A percentile compares a stretch with the other conserved stretches of the same genome.
Conservation (phyloP, 2,888 invertebrate species). For the Meteorus colon region DNA sequence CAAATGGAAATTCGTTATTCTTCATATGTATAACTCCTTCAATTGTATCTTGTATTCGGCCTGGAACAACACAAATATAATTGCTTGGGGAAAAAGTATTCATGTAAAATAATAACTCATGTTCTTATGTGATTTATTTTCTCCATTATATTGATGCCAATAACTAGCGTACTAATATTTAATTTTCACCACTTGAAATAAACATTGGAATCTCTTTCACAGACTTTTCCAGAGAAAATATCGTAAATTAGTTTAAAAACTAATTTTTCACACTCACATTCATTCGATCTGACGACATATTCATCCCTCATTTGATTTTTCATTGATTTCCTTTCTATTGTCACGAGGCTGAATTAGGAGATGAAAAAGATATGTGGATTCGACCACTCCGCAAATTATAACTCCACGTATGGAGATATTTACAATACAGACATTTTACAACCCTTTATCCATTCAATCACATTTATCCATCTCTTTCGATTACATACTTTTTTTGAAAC, state of each 20-base stretch:
- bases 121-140: conserved; percentile 60
- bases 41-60: not conserved
- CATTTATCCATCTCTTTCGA: conserved; percentile 21
- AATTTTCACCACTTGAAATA: conserved; percentile 47
- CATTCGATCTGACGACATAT: conserved; percentile 40
- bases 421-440: conserved; percentile 49
- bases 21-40: conserved; percentile 20
- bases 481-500: conserved; percentile 9
- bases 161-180: conserved; percentile 67
- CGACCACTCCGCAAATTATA: conserved; percentile 45
- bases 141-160: conserved; percentile 64
- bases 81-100: not conserved
- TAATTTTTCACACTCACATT: conserved; percentile 30
- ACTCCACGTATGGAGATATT: conserved; percentile 53
- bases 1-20: conserved; percentile 7
- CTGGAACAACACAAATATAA: not conserved
- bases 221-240: not conserved
- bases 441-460: not conserved
- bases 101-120: conserved; percentile 30
- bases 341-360: conserved; percentile 29
- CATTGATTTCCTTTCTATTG: conserved; percentile 7
- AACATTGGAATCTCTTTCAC: conserved; percentile 36
- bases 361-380: conserved; percentile 41
- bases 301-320: conserved; percentile 13
- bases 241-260: not conserved